Conservation (phyloP, 1,140 invertebrate genomes). For the Riptortus pedestris region DNA sequence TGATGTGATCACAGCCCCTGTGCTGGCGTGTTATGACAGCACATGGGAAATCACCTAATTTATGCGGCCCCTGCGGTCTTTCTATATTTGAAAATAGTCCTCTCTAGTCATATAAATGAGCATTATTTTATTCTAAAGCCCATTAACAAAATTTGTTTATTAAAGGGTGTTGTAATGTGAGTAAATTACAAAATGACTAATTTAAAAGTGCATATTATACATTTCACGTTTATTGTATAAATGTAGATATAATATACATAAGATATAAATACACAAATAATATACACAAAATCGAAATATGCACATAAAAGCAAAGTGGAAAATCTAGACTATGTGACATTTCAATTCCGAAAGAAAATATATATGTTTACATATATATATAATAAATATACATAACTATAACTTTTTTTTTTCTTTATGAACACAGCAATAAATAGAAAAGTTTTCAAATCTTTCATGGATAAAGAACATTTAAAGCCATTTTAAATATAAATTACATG, state of each 20-base stretch:
- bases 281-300: constrained; percentile 10
- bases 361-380: constrained; percentile 4
- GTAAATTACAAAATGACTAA: too few relatives aligned
- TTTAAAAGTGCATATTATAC: too few relatives aligned
- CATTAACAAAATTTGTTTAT: too few relatives aligned
- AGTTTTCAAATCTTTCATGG: not conserved
- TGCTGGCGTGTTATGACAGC: too few relatives aligned
- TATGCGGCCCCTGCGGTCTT: too few relatives aligned
- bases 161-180: too few relatives aligned
- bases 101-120: too few relatives aligned
- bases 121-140: too few relatives aligned
- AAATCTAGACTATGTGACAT: not conserved
- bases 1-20: too few relatives aligned
- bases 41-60: too few relatives aligned
- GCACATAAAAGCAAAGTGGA: not conserved
- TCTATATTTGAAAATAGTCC: too few relatives aligned
- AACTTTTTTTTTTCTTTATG: not conserved
- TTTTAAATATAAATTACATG: not conserved
- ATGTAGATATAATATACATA: constrained; percentile 16
- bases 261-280: constrained; percentile 12
- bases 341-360: not conserved
- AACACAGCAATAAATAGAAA: not conserved
- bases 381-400: not conserved
- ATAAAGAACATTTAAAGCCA: not conserved
- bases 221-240: too few relatives aligned